These are phyloP conservation scores for Eugnorisma glareosa DNA, from an alignment of 2,888 invertebrate species.

Conservation along the genomic window DNA sequence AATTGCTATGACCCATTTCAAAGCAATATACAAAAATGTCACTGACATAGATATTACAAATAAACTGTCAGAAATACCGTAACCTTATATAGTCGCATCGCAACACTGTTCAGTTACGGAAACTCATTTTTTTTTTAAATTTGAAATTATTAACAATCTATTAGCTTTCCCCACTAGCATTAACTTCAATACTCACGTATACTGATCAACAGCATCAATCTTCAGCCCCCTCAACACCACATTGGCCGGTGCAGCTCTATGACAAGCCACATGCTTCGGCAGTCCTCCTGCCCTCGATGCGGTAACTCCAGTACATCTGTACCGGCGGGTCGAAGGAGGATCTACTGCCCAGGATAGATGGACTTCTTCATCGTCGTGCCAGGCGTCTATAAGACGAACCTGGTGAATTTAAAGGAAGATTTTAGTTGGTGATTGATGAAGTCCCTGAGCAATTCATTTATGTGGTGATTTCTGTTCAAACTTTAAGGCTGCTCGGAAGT, in stretches of 20 bases:
- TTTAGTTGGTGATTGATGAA: neutral
- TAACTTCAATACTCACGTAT: slow-evolving; percentile 78
- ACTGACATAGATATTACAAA: no score
- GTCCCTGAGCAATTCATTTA: neutral
- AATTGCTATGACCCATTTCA: no score
- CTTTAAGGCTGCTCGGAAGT: neutral
- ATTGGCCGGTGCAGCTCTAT: slow-evolving; percentile 83
- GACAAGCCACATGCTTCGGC: slow-evolving; percentile 86
- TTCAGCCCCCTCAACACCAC: slow-evolving; percentile 84
- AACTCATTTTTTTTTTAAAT: no score
- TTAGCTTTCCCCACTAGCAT: no score
- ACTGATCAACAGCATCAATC: slow-evolving; percentile 82
- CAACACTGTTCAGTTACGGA: no score
- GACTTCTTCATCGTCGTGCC: slow-evolving; percentile 85
- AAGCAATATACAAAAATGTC: no score
- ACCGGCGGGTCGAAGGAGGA: slow-evolving; percentile 80
- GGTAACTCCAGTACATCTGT: slow-evolving; percentile 85
- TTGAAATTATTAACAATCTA: no score
- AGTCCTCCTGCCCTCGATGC: slow-evolving; percentile 81
- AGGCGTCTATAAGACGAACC: slow-evolving; percentile 84
- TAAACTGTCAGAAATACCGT: no score
- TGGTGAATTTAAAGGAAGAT: slow-evolving; percentile 52
- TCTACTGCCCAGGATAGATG: slow-evolving; percentile 85
- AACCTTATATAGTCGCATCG: no score
- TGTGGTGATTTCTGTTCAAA: neutral